Conservation (phyloP, 2,888 invertebrate genomes). For the Zaprionus bogoriensis region DNA sequence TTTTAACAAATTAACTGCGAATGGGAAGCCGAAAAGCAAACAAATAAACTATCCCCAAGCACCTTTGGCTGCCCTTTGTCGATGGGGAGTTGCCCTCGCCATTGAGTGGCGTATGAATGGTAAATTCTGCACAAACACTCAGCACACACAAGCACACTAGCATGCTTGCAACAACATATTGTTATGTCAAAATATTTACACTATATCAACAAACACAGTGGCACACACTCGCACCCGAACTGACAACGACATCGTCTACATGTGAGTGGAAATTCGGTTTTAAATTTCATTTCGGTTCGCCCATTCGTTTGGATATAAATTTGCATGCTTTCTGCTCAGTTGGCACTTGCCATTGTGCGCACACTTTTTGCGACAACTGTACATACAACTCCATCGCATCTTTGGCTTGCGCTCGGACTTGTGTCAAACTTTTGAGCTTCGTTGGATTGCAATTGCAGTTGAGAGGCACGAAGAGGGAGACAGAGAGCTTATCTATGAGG, state of each 20-base stretch:
- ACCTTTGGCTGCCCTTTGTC: conserved; percentile 1
- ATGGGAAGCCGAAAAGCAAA: conserved; percentile 44
- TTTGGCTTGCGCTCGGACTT: conserved; percentile 12
- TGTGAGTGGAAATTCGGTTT: conserved; percentile 48
- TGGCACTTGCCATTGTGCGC: conserved; percentile 47
- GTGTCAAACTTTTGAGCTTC: conserved; percentile 34
- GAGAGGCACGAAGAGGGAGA: conserved; percentile 7
- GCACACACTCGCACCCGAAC: conserved; percentile 7
- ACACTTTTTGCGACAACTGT: conserved; percentile 51
- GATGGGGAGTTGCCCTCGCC: not conserved
- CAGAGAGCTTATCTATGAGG: conserved; percentile 42
- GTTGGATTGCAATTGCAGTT: conserved; percentile 38
- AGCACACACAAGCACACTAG: conserved; percentile 31
- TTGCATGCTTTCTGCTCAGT: conserved; percentile 54
- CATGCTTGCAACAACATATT: conserved; percentile 51
- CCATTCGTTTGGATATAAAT: no score
- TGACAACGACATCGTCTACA: conserved; percentile 26
- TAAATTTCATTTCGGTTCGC: conserved; percentile 59
- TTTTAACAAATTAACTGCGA: conserved; percentile 73
- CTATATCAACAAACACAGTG: conserved; percentile 42
- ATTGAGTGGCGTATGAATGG: conserved; percentile 45
- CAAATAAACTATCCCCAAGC: conserved; percentile 44
- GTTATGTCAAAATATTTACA: conserved; percentile 71
- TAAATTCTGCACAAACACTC: conserved; percentile 46
- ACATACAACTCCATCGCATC: conserved; percentile 20